phyloP scores from a whole-genome alignment of 2,797 vertebrate species.

The Huso huso region DNA sequence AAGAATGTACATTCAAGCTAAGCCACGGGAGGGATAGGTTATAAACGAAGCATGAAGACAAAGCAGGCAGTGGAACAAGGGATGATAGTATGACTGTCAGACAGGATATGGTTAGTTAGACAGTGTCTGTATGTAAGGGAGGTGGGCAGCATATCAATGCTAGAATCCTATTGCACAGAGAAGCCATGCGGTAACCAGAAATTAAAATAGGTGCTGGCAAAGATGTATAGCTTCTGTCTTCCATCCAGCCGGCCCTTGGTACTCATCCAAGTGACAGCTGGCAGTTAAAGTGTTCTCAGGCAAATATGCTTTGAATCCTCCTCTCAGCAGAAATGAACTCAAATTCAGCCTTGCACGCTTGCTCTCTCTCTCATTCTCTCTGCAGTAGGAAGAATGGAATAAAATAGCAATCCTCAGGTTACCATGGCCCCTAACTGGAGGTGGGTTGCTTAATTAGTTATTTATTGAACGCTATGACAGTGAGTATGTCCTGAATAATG shows the following conservation, averaged over 20 bases:
- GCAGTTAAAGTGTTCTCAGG: slow-evolving; percentile 58
- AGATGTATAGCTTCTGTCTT: slow-evolving; percentile 43
- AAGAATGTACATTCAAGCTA: slow-evolving; percentile 41
- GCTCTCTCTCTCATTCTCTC: too few relatives aligned
- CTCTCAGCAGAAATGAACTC: too few relatives aligned
- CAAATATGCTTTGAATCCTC: slow-evolving; percentile 30
- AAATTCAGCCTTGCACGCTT: too few relatives aligned
- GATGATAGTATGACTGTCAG: slow-evolving; percentile 65
- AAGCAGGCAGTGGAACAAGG: slow-evolving; percentile 47
- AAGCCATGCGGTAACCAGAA: slow-evolving; percentile 21
- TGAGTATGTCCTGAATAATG: too few relatives aligned
- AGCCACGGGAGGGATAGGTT: slow-evolving; percentile 40
- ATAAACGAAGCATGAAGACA: slow-evolving; percentile 65
- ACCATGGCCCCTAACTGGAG: too few relatives aligned
- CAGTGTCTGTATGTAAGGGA: slow-evolving; percentile 50
- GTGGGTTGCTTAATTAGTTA: too few relatives aligned
- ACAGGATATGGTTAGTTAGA: slow-evolving; percentile 73
- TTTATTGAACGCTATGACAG: too few relatives aligned
- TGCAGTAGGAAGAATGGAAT: too few relatives aligned
- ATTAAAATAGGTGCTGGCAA: slow-evolving; percentile 24
- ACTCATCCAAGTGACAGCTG: slow-evolving; percentile 48
- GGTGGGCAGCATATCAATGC: slow-evolving; percentile 47
- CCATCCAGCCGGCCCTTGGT: slow-evolving; percentile 44
- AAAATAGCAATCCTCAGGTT: too few relatives aligned
- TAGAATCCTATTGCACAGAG: slow-evolving; percentile 36